Conservation (phyloP, 1,140 invertebrate species). For the Papilio aristodemus region DNA sequence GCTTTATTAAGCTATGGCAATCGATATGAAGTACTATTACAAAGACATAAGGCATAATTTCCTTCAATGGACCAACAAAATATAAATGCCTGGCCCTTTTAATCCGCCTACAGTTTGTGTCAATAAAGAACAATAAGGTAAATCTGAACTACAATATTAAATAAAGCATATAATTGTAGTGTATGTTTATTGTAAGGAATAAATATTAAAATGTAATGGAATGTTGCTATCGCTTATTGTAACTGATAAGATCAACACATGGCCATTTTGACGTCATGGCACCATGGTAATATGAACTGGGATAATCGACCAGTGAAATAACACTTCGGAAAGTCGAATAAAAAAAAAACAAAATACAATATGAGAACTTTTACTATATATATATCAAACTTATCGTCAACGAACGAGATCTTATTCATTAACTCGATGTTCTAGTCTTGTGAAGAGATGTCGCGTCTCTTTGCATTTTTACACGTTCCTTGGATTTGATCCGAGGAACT, state of each 20-base stretch:
- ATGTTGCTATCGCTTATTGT: background rate
- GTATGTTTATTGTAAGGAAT: background rate
- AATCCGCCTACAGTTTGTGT: constrained; percentile 44
- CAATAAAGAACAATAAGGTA: constrained; percentile 40
- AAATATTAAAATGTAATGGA: constrained; percentile 7
- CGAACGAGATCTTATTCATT: too few relatives aligned
- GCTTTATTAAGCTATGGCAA: background rate
- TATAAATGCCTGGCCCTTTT: constrained; percentile 37
- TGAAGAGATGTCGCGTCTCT: too few relatives aligned
- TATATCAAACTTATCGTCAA: too few relatives aligned
- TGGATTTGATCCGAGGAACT: too few relatives aligned
- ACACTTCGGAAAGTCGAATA: background rate
- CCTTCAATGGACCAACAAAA: background rate
- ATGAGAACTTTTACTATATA: background rate
- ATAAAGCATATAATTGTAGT: constrained; percentile 21
- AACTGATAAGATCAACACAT: constrained; percentile 20
- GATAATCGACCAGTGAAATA: constrained; percentile 2
- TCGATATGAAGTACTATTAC: background rate
- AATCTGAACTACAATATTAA: constrained; percentile 19
- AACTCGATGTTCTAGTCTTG: too few relatives aligned
- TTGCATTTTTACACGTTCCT: too few relatives aligned
- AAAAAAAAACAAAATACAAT: background rate
- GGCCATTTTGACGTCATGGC: constrained; percentile 28
- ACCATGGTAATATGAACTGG: constrained; percentile 13
- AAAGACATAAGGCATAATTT: constrained; percentile 20